Percentiles rank a stretch among this genome's conserved stretches.
phyloP scores from a whole-genome alignment of 2,113 vertebrate species.

The Phylloscopus trochiloides region DNA sequence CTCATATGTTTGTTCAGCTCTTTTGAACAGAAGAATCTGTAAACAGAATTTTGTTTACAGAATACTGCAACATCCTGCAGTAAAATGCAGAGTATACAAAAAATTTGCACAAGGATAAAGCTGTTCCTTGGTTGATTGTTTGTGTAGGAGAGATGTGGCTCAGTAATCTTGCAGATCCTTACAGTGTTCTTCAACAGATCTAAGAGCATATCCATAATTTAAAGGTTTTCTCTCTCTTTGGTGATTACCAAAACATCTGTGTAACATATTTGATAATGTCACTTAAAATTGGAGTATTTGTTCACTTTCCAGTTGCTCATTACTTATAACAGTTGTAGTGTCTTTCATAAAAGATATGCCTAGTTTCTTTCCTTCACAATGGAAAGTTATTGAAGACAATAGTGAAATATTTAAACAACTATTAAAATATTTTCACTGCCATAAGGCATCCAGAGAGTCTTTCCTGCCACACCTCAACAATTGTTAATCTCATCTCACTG shows the following conservation, averaged over 20 bases:
- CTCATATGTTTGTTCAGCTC: not conserved
- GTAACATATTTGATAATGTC: not conserved
- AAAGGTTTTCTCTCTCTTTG: not conserved
- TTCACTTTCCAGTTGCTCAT: not conserved
- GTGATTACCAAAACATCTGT: not conserved
- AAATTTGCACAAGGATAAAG: not conserved
- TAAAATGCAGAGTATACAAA: not conserved
- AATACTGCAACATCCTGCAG: not conserved
- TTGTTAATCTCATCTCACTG: not conserved
- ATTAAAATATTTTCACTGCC: not conserved
- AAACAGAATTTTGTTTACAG: not conserved
- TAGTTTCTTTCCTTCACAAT: not conserved
- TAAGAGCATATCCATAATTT: not conserved
- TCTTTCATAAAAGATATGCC: not conserved
- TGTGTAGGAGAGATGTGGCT: rapidly evolving
- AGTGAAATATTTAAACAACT: not conserved
- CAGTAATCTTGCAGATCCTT: not conserved
- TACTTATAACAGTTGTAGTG: not conserved
- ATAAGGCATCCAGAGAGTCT: not conserved
- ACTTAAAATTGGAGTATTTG: not conserved
- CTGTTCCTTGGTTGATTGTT: not conserved
- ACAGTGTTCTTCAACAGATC: not conserved
- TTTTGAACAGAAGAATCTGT: not conserved
- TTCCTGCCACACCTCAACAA: not conserved
- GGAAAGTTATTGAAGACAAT: not conserved